Conservation (phyloP, 2,888 invertebrate genomes). For the Oithona nana region DNA sequence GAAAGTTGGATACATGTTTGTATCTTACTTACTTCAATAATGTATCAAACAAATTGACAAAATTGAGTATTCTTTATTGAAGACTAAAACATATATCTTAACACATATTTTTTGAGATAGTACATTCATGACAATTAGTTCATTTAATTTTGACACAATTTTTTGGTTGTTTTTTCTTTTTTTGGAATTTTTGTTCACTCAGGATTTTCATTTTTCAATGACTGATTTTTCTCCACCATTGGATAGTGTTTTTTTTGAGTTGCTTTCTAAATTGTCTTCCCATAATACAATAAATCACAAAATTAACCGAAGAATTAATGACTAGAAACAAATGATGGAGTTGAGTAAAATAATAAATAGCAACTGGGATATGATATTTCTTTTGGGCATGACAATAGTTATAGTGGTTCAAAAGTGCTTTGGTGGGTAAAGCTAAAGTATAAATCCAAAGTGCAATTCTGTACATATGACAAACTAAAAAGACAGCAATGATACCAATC, state of each 20-base stretch:
- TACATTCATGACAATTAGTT: too few relatives aligned
- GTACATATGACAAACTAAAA: neutral
- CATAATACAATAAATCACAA: neutral
- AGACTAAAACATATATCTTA: too few relatives aligned
- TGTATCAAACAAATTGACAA: too few relatives aligned
- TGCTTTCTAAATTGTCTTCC: neutral
- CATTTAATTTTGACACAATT: too few relatives aligned
- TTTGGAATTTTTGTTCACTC: too few relatives aligned
- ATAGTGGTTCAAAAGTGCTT: neutral
- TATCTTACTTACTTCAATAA: too few relatives aligned
- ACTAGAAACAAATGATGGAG: neutral
- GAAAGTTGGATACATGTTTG: too few relatives aligned
- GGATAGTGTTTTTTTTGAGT: neutral
- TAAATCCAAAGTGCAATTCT: neutral
- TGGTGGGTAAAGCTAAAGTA: neutral
- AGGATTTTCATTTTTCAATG: too few relatives aligned
- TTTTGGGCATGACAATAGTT: neutral
- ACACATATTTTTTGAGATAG: too few relatives aligned
- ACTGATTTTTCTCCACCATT: too few relatives aligned
- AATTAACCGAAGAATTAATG: neutral
- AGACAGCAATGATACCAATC: neutral
- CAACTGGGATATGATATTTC: neutral
- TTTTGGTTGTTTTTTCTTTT: too few relatives aligned
- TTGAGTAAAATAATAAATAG: neutral
- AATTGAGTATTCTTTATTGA: too few relatives aligned